phyloP scores from a whole-genome alignment of 1,140 invertebrate species.

The Tetranychus cinnabarinus region DNA sequence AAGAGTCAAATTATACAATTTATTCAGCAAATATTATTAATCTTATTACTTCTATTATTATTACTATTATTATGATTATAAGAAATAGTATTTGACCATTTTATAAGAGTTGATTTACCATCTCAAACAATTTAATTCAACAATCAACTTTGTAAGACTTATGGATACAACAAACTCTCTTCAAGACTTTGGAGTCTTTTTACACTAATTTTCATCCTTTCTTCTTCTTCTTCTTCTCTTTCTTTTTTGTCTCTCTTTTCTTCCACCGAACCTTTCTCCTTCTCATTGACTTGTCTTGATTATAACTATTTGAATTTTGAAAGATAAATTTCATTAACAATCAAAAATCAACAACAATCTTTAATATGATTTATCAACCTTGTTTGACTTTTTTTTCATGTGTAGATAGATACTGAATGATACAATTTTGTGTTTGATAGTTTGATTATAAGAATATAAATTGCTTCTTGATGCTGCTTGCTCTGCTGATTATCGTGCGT shows the following conservation, averaged over 20 bases:
- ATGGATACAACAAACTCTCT: no score
- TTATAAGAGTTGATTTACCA: background rate
- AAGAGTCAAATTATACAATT: background rate
- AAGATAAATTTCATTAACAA: background rate
- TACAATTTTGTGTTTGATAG: no score
- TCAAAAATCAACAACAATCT: no score
- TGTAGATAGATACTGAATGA: no score
- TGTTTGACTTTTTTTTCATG: no score
- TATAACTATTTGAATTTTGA: background rate
- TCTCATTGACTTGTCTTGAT: background rate
- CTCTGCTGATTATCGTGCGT: no score
- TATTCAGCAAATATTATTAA: background rate
- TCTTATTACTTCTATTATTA: background rate
- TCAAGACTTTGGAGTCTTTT: background rate
- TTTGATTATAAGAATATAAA: no score
- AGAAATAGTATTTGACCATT: background rate
- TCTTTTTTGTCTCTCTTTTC: background rate
- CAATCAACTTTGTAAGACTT: background rate
- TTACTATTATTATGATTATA: background rate
- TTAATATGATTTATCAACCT: no score
- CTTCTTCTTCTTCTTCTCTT: background rate
- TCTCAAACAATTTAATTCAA: background rate
- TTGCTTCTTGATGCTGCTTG: no score
- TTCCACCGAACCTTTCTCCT: background rate
- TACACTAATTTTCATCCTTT: background rate